phyloP scores from a whole-genome alignment of 2,797 vertebrate species.

The Thripadectes ignobilis region DNA sequence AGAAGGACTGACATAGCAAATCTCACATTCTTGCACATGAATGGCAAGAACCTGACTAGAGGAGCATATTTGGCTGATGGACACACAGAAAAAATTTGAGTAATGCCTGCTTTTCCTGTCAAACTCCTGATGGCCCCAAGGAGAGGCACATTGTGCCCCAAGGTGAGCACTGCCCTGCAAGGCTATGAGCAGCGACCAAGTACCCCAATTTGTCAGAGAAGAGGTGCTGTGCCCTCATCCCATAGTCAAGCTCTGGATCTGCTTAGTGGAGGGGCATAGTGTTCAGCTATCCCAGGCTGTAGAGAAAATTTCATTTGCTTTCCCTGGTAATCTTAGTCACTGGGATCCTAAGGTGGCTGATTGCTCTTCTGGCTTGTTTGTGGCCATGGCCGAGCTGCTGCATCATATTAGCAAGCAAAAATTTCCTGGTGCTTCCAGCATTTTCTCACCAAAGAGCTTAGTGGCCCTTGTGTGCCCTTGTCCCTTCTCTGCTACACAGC shows the following conservation, averaged over 20 bases:
- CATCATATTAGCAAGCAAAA: background rate
- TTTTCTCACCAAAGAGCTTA: background rate
- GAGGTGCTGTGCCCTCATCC: background rate
- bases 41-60: background rate
- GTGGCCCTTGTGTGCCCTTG: fast-evolving
- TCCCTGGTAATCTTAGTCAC: background rate
- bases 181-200: fast-evolving
- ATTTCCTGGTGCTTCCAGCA: background rate
- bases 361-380: background rate
- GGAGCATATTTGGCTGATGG: background rate
- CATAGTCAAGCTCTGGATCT: background rate
- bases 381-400: background rate
- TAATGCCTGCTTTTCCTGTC: background rate
- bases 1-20: background rate
- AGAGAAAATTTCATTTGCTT: background rate
- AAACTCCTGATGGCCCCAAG: background rate
- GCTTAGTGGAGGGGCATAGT: background rate
- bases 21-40: background rate
- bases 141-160: background rate
- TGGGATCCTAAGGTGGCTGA: background rate
- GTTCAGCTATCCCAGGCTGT: background rate
- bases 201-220: background rate
- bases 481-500: background rate
- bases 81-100: background rate
- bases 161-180: fast-evolving